Evolutionary conservation across 2,113 vertebrate genomes (phyloP).

Genomic region (Scomber scombrus): DNA sequence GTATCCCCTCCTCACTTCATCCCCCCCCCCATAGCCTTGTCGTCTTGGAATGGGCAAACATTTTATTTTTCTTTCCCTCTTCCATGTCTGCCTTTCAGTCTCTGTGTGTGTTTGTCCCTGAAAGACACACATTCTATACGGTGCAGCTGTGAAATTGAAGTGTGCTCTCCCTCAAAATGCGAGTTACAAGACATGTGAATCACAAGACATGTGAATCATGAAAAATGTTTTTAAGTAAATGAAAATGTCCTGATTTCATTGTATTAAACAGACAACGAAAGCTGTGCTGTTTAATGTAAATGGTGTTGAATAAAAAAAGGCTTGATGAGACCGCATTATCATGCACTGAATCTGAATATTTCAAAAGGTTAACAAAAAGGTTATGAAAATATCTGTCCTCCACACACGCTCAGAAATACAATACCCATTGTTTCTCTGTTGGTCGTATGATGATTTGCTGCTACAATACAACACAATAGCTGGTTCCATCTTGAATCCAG

Average conservation of each 20-base stretch:
- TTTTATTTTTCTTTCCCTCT: not conserved
- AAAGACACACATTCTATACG: not conserved
- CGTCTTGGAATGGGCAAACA: not conserved
- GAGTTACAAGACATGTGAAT: not conserved
- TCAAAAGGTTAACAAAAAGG: constrained; percentile 54
- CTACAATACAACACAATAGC: not conserved
- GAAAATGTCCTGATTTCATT: not conserved
- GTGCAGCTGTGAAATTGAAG: constrained; percentile 10
- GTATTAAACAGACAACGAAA: not conserved
- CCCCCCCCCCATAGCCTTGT: not conserved
- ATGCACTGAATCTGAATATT: constrained; percentile 11
- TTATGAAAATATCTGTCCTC: constrained; percentile 22
- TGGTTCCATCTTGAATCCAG: constrained; percentile 15
- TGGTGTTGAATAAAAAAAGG: not conserved
- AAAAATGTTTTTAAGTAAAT: not conserved
- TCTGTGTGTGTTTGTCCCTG: constrained; percentile 14
- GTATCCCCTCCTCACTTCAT: constrained; percentile 12
- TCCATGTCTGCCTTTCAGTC: not conserved
- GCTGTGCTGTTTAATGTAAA: not conserved
- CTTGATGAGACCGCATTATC: too few species aligned
- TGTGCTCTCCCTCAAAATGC: not conserved
- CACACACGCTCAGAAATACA: constrained; percentile 33
- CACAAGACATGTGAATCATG: not conserved
- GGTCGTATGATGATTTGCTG: constrained; percentile 8
- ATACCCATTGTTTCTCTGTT: constrained; percentile 9